Percentiles rank a stretch among this genome's conserved stretches.
phyloP scores from a whole-genome alignment of 1,140 invertebrate genomes.

The Anadara kagoshimensis region DNA sequence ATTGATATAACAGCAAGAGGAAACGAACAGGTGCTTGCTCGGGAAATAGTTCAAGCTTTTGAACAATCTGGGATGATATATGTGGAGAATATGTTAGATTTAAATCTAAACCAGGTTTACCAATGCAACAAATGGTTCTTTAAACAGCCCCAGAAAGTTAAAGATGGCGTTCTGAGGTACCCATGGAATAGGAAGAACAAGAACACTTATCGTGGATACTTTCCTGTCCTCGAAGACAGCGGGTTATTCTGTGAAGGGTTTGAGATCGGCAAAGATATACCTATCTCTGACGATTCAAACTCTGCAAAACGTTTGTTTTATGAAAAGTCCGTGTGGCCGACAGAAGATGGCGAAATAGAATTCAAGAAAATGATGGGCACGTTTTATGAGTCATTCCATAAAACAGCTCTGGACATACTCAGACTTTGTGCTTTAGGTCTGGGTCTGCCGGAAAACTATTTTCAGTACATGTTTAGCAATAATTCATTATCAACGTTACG shows the following conservation, averaged over 20 bases:
- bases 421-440: slow-evolving; percentile 35
- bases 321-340: slow-evolving; percentile 42
- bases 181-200: slow-evolving; percentile 34
- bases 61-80: slow-evolving; percentile 42
- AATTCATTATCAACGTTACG: slow-evolving; percentile 47
- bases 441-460: slow-evolving; percentile 38
- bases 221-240: slow-evolving; percentile 27
- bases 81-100: slow-evolving; percentile 32
- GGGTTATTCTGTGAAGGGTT: slow-evolving; percentile 41
- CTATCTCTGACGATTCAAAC: slow-evolving; percentile 14
- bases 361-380: slow-evolving; percentile 30
- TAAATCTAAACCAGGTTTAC: slow-evolving; percentile 25
- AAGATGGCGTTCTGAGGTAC: slow-evolving; percentile 24
- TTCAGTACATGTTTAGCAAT: slow-evolving; percentile 40
- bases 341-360: slow-evolving; percentile 16
- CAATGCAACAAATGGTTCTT: slow-evolving; percentile 43
- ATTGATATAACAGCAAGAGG: too few species aligned
- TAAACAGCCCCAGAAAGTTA: slow-evolving; percentile 19
- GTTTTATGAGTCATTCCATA: slow-evolving; percentile 16
- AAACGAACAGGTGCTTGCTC: too few species aligned
- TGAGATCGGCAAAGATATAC: slow-evolving; percentile 35
- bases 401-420: slow-evolving; percentile 36
- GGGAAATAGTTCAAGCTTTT: slow-evolving; percentile 36
- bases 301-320: slow-evolving; percentile 33
- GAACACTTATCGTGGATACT: slow-evolving; percentile 47